Conservation (phyloP, 2,797 vertebrate species). For the Alcedo atthis region DNA sequence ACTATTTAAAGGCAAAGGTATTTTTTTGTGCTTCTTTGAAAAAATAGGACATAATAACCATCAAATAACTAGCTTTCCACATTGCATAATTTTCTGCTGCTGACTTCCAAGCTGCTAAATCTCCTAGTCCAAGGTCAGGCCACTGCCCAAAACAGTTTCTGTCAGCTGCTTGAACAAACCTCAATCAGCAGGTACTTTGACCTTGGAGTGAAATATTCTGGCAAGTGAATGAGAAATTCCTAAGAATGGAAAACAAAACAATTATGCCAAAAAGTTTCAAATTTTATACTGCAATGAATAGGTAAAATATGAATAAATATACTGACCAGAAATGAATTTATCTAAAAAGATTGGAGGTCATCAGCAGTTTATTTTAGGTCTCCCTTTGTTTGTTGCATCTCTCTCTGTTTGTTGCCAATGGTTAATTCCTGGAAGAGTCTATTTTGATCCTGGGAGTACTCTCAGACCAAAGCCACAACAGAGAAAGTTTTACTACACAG, state of each 20-base stretch:
- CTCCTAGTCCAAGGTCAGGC: conserved; percentile 15
- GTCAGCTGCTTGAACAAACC: neutral
- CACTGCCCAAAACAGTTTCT: conserved; percentile 16
- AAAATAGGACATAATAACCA: neutral
- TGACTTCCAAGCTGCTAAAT: conserved; percentile 14
- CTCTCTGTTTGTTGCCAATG: conserved; percentile 18
- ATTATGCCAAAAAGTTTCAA: neutral
- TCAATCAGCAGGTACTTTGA: conserved; percentile 16
- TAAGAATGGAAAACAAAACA: conserved; percentile 22
- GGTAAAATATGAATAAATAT: neutral
- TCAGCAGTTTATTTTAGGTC: conserved; percentile 53
- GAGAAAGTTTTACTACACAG: conserved; percentile 5
- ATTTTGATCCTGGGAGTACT: conserved; percentile 49
- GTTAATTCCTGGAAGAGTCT: conserved; percentile 54
- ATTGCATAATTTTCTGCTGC: neutral
- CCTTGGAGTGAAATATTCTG: conserved; percentile 20
- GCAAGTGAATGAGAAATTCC: neutral
- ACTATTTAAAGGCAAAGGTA: neutral
- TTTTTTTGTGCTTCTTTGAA: neutral
- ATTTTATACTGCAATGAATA: neutral
- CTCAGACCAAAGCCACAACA: conserved; percentile 12
- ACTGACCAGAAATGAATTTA: conserved; percentile 5
- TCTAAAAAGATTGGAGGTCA: conserved; percentile 49
- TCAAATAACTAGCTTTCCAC: neutral
- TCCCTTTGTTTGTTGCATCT: conserved; percentile 23